Evolutionary conservation across 2,888 invertebrate species (phyloP), one percentile per base, ranked within the genome.

Genomic region (Protodeltote pygarga): DNA sequence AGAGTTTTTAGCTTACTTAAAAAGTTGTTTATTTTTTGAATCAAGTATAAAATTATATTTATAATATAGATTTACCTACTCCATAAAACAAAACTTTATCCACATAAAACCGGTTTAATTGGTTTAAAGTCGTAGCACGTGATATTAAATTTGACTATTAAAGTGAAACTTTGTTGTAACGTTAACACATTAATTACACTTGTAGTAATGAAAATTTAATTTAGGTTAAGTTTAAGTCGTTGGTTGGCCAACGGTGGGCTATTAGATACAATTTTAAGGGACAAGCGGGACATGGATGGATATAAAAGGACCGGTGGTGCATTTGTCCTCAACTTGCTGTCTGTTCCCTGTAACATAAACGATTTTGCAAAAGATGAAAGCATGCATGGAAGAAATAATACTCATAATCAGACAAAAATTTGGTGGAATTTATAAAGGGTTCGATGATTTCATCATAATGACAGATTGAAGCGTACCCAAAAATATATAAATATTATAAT

Each of bases 191-290:
- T 60, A 55, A 63, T 63, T 53, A 53, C 47, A 49, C 45, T 52
- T 61, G 62, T 53, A 57, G 55, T 47, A 41, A 57, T 72, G n/a
- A 50, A 63, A 62, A 69, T 63, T 73, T 61, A 65, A 70, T 71
- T 58, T 60, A 52, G 46, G 55, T 59, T 52, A 20, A 53, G 59
- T 71, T 63, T 39, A 20, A 45, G 51, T 35, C 40, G 51, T 55
- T 61, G 52, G 61, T 40, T 55, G 21, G 47, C 39, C 42, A 52
- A 32, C 31, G 25, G 27, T 37, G 19, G 28, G 39, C 39, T 34
- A 40, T 54, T 41, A 49, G n/a, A n/a, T n/a, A n/a, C n/a, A n/a
- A n/a, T n/a, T 29, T 48, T 41, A 29, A 41, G 34, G 42, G 45
- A n/a, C n/a, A n/a, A n/a, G n/a, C n/a, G n/a, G n/a, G n/a, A n/a